Evolutionary conservation across 2,888 invertebrate species (phyloP).

Genomic region (Cynaeus angustus): DNA sequence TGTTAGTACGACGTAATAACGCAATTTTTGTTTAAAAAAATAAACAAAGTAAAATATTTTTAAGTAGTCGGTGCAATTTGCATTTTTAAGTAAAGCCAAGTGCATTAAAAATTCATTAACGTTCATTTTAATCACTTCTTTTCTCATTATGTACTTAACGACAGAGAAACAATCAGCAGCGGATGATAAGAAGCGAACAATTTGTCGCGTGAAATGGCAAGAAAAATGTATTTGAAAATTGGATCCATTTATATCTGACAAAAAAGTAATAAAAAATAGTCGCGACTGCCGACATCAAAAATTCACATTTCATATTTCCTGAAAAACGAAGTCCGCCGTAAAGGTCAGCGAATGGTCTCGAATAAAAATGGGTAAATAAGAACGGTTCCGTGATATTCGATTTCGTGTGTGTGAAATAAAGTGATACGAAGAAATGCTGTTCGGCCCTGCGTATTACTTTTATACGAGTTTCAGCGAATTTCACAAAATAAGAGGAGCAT

Average conservation of each 20-base stretch:
- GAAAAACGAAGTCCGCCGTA: constrained; percentile 29
- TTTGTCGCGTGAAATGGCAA: constrained; percentile 13
- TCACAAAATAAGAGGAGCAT: no score
- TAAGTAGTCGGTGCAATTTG: no score
- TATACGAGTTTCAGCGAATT: no score
- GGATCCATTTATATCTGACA: constrained; percentile 41
- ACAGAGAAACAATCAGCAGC: neutral
- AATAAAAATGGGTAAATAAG: constrained; percentile 53
- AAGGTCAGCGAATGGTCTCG: constrained; percentile 51
- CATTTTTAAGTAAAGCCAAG: no score
- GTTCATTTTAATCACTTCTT: no score
- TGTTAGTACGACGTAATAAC: no score
- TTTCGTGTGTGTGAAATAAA: constrained; percentile 30
- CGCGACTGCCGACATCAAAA: constrained; percentile 46
- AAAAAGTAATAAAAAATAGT: constrained; percentile 43
- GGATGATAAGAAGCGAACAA: neutral
- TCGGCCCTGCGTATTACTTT: neutral
- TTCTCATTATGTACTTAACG: neutral
- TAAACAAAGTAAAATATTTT: no score
- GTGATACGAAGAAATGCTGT: neutral
- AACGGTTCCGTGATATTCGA: constrained; percentile 50
- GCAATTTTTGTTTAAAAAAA: no score
- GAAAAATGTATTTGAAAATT: constrained; percentile 34
- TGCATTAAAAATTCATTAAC: no score
- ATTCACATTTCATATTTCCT: constrained; percentile 52